These are phyloP conservation scores for Eilema sororculum DNA, from an alignment of 2,888 invertebrate species.

Conservation along the genomic window DNA sequence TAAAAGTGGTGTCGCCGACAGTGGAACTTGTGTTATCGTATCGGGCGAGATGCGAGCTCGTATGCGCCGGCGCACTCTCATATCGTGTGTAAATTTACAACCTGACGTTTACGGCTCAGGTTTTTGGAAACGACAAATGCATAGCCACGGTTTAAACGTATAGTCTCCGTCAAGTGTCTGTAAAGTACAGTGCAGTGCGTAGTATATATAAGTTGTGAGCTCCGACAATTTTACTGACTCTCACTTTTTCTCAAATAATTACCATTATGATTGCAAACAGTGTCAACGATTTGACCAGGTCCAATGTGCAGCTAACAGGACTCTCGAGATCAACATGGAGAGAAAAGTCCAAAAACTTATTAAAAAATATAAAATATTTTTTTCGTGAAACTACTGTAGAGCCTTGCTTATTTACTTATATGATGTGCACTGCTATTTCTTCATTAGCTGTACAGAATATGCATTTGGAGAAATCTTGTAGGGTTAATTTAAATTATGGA, in stretches of 20 bases:
- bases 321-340: constrained; percentile 63
- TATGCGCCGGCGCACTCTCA: constrained; percentile 70
- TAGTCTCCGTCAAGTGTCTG: constrained; percentile 67
- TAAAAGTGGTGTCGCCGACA: constrained; percentile 77
- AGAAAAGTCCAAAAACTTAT: constrained; percentile 68
- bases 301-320: constrained; percentile 73
- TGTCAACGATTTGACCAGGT: constrained; percentile 72
- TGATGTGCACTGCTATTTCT: constrained; percentile 89
- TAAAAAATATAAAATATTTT: constrained; percentile 74
- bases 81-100: constrained; percentile 78
- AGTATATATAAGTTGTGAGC: constrained; percentile 59
- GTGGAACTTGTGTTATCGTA: constrained; percentile 80
- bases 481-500: constrained; percentile 83
- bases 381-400: constrained; percentile 87
- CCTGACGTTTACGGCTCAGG: constrained; percentile 78
- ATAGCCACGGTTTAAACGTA: constrained; percentile 74
- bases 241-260: constrained; percentile 64
- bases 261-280: constrained; percentile 70
- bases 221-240: constrained; percentile 72
- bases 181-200: constrained; percentile 67
- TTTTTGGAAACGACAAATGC: constrained; percentile 79
- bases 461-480: constrained; percentile 88
- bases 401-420: constrained; percentile 89
- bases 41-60: constrained; percentile 77
- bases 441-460: constrained; percentile 87